Conservation (phyloP, 2,113 vertebrate species). For the Micromys minutus region DNA sequence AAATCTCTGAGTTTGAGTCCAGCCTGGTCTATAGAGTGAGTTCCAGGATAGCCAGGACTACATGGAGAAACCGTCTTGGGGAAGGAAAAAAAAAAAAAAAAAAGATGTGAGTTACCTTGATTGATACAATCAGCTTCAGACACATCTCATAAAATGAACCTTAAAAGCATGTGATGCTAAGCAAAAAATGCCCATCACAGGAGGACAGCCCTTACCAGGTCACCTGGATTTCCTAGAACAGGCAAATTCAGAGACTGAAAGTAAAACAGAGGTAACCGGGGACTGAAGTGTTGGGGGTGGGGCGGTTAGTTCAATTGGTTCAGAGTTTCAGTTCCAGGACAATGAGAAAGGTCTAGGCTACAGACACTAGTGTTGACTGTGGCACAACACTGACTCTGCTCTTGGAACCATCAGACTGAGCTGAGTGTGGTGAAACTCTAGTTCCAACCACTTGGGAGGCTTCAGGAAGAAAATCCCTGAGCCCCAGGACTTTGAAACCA, state of each 20-base stretch:
- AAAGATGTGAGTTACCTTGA: neutral
- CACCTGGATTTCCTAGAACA: neutral
- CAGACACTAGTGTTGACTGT: neutral
- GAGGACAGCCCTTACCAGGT: neutral
- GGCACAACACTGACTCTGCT: neutral
- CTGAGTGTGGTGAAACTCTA: neutral
- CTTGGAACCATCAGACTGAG: neutral
- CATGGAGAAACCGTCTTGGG: no score
- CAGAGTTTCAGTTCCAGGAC: neutral
- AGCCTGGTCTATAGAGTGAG: no score
- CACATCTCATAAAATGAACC: neutral
- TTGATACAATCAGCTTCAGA: neutral
- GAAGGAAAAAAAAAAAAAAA: neutral
- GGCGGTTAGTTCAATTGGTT: neutral
- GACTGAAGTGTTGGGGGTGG: neutral
- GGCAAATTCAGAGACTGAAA: neutral
- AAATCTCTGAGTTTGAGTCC: no score
- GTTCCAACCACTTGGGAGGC: neutral
- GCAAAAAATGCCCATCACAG: neutral
- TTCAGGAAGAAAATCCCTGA: neutral
- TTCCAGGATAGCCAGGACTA: no score
- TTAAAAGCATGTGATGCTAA: neutral
- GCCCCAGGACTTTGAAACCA: neutral
- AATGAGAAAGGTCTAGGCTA: neutral
- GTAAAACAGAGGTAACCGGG: neutral